phyloP scores from a whole-genome alignment of 2,113 vertebrate species.

The Ptychochromis oligacanthus region DNA sequence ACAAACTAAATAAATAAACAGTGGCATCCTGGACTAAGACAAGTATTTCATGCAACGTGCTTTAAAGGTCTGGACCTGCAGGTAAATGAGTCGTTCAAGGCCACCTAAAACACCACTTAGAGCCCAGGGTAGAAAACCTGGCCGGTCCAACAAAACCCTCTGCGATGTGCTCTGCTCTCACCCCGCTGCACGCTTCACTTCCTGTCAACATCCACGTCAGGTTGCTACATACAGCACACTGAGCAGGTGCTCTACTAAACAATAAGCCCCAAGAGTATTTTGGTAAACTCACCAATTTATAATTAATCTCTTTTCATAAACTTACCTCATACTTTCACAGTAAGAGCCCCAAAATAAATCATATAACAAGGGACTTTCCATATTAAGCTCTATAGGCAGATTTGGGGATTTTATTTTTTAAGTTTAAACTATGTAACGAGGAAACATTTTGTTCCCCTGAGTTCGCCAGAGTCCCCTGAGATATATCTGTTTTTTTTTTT shows the following conservation, averaged over 20 bases:
- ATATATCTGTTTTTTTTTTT: neutral
- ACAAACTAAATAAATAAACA: rapidly evolving
- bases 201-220: neutral
- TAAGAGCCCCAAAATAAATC: neutral
- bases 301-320: rapidly evolving
- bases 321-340: neutral
- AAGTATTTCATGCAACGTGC: rapidly evolving
- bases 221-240: neutral
- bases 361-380: neutral
- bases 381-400: neutral
- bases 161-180: neutral
- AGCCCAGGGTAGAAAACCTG: neutral
- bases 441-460: too few relatives aligned
- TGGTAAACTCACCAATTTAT: neutral
- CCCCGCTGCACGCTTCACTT: neutral
- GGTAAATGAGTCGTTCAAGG: neutral
- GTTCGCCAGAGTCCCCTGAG: neutral
- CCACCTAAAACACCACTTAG: neutral
- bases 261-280: neutral
- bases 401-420: neutral
- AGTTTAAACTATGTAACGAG: neutral
- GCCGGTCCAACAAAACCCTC: neutral
- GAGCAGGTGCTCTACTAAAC: neutral
- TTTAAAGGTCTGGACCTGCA: neutral
- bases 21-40: neutral